Conservation (phyloP, 2,113 vertebrate genomes). For the Salvelinus sp. region DNA sequence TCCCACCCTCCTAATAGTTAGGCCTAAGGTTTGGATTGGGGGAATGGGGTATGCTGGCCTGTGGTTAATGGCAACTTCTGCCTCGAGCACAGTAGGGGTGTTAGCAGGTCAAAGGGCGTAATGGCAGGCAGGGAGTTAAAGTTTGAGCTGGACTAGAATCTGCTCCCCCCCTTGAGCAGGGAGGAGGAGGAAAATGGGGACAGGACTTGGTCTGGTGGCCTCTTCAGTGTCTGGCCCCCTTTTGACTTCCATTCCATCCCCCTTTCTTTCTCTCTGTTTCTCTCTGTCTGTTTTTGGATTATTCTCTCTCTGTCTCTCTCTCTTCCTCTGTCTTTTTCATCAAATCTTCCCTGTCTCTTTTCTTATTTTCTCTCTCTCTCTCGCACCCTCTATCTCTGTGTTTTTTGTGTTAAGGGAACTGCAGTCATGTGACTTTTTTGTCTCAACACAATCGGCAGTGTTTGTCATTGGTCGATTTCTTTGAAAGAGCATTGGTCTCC, state of each 20-base stretch:
- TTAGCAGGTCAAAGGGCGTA: neutral
- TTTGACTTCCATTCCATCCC: slow-evolving; percentile 28
- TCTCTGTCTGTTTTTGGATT: neutral
- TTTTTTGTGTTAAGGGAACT: slow-evolving; percentile 53
- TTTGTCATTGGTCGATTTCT: slow-evolving; percentile 75
- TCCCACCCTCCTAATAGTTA: neutral
- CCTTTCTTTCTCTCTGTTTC: neutral
- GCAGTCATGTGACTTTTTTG: slow-evolving; percentile 78
- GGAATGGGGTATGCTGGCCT: neutral
- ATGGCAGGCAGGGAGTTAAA: slow-evolving; percentile 14
- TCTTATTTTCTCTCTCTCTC: neutral
- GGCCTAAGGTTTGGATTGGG: neutral
- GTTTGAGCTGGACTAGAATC: neutral
- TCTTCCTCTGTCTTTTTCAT: too few species aligned
- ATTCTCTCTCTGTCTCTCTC: neutral
- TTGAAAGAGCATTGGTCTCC: slow-evolving; percentile 80
- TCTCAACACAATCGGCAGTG: slow-evolving; percentile 73
- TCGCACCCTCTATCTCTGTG: slow-evolving; percentile 17
- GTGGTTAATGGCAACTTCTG: too few species aligned
- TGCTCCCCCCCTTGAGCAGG: neutral
- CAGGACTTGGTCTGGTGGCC: slow-evolving; percentile 17
- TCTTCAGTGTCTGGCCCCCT: slow-evolving; percentile 25
- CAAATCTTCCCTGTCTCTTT: neutral
- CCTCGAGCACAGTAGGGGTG: neutral
- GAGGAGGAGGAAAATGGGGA: slow-evolving; percentile 12